phyloP scores from a whole-genome alignment of 92 coral and sea anemone species.

The Phymanthus crucifer region DNA sequence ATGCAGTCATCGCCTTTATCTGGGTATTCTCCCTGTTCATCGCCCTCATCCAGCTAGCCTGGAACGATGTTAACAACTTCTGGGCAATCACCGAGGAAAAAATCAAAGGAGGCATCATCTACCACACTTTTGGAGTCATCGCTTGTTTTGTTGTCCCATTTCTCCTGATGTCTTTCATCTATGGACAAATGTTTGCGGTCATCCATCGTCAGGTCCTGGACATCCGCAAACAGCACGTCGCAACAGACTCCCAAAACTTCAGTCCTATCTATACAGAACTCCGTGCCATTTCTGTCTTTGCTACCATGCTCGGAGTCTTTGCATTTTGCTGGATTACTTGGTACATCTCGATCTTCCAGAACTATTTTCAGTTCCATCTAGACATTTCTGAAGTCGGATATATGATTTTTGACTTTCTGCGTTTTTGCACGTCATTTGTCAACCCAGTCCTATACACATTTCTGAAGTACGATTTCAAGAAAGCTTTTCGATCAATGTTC shows the following conservation, averaged over 20 bases:
- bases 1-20: constrained; percentile 54
- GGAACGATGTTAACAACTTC: constrained; percentile 67
- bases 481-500: constrained; percentile 46
- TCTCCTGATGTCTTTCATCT: constrained; percentile 69
- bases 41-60: constrained; percentile 78
- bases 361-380: constrained; percentile 56
- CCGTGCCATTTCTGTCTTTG: constrained; percentile 87
- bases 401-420: constrained; percentile 80
- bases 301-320: constrained; percentile 84
- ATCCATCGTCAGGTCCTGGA: constrained; percentile 73
- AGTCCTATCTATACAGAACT: constrained; percentile 68
- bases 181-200: constrained; percentile 81
- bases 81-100: constrained; percentile 36
- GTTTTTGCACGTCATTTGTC: constrained; percentile 81
- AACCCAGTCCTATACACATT: constrained; percentile 90
- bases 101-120: constrained; percentile 59
- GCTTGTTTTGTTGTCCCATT: constrained; percentile 76
- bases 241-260: constrained; percentile 51
- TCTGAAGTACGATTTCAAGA: constrained; percentile 85
- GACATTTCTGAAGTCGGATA: constrained; percentile 49
- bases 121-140: constrained; percentile 60
- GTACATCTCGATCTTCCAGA: constrained; percentile 73
- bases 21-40: constrained; percentile 75
- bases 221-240: constrained; percentile 63
- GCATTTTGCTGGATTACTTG: constrained; percentile 90